These are phyloP conservation scores for Phylloscopus trochilus DNA, from an alignment of 2,113 vertebrate genomes.

Conservation along the genomic window DNA sequence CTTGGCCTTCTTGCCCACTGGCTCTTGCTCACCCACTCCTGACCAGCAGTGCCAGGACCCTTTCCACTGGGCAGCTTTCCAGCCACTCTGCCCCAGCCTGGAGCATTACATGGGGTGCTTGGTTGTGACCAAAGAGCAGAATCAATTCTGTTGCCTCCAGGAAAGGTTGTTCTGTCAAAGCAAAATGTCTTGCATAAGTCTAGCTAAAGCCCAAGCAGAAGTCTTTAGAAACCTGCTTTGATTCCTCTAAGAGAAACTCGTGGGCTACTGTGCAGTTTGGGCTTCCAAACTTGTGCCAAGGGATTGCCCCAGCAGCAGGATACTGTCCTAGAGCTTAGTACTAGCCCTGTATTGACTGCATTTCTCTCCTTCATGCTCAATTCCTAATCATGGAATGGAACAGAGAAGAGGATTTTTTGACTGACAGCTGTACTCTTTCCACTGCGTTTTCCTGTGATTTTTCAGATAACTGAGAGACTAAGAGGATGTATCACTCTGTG, in stretches of 20 bases:
- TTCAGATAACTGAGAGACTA: background rate
- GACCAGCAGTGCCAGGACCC: background rate
- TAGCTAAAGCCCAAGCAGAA: background rate
- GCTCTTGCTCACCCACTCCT: accelerated
- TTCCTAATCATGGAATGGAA: background rate
- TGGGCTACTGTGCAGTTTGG: background rate
- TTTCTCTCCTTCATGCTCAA: background rate
- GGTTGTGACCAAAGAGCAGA: background rate
- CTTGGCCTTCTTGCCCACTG: background rate
- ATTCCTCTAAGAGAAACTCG: background rate
- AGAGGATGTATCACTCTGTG: background rate
- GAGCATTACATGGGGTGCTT: accelerated
- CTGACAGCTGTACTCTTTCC: background rate
- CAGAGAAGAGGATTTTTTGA: background rate
- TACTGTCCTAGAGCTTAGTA: background rate
- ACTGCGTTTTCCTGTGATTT: background rate
- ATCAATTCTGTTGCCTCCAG: background rate
- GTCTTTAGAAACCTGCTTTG: background rate
- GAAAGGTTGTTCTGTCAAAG: background rate
- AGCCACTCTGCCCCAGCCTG: background rate
- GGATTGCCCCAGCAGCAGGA: background rate
- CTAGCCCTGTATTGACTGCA: no score
- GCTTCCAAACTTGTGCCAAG: background rate
- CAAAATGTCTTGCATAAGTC: background rate
- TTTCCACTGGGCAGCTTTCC: background rate